These are phyloP conservation scores for Echinops telfairi DNA, from an alignment of 2,113 vertebrate genomes.

Conservation along the genomic window DNA sequence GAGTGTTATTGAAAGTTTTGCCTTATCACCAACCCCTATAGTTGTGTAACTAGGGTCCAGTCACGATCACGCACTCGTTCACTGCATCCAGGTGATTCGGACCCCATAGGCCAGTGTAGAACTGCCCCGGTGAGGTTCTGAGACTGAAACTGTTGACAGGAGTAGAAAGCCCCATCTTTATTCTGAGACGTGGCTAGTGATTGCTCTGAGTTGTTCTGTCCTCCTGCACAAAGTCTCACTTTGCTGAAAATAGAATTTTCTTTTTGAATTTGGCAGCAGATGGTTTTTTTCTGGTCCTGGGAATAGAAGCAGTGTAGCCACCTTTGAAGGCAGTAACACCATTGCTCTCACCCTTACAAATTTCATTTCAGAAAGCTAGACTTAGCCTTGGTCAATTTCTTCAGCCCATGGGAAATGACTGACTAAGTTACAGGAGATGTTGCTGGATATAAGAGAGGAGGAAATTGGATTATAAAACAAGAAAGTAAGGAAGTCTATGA, in stretches of 20 bases:
- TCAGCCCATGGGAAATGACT: neutral
- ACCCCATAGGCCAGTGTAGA: no score
- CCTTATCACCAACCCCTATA: no score
- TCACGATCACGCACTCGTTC: no score
- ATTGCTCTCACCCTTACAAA: neutral
- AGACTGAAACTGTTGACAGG: no score
- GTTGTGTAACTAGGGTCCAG: no score
- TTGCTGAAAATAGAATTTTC: neutral
- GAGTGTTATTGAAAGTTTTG: no score
- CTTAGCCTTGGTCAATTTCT: neutral
- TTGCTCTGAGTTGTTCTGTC: neutral
- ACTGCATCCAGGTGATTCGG: no score
- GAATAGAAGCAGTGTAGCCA: neutral
- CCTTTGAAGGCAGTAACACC: neutral
- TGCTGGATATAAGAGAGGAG: neutral
- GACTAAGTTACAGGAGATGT: neutral
- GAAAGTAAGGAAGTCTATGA: neutral
- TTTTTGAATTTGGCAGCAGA: neutral
- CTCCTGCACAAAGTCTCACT: neutral
- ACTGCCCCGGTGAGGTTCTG: no score
- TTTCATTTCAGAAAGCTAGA: neutral
- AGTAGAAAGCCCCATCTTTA: no score
- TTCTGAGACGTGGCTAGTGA: no score
- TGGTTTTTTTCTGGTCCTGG: neutral
- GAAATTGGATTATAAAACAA: neutral